Percentiles rank a stretch among this genome's conserved stretches.
Evolutionary conservation across 2,888 invertebrate genomes (phyloP).

Genomic region (Heteropelma amictum): DNA sequence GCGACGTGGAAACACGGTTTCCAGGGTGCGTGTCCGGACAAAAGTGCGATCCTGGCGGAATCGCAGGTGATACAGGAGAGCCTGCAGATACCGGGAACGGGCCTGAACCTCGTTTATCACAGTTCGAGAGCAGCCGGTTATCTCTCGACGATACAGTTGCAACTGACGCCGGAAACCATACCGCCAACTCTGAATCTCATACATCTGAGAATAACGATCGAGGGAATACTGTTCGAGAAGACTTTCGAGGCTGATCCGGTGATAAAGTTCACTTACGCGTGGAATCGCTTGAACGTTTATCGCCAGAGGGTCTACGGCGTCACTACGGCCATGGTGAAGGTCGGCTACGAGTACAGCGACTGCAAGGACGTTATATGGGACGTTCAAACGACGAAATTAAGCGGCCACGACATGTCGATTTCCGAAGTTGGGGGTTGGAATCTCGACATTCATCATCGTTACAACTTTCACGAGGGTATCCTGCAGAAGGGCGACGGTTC

Average conservation of each 20-base stretch:
- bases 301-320: conserved; percentile 97
- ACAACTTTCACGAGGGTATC: conserved; percentile 98
- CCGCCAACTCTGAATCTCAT: conserved; percentile 91
- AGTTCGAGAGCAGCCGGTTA: conserved; percentile 97
- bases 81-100: conserved; percentile 95
- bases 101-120: conserved; percentile 97
- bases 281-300: conserved; percentile 98
- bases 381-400: conserved; percentile 95
- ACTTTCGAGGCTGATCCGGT: conserved; percentile 97
- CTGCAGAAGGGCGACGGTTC: conserved; percentile 98
- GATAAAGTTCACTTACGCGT: conserved; percentile 97
- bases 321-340: conserved; percentile 95
- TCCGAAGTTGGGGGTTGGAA: conserved; percentile 99
- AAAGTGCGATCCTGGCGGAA: conserved; percentile 92
- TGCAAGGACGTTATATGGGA: conserved; percentile 97
- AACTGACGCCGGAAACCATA: conserved; percentile 91
- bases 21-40: conserved; percentile 96
- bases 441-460: conserved; percentile 97
- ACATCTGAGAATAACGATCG: conserved; percentile 94
- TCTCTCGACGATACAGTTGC: conserved; percentile 93
- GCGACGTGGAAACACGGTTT: conserved; percentile 97
- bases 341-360: conserved; percentile 96
- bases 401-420: conserved; percentile 97
- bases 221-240: conserved; percentile 95
- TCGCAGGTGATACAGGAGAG: conserved; percentile 98